phyloP scores from a whole-genome alignment of 2,797 vertebrate species.

The Orientallactaga sibirica region DNA sequence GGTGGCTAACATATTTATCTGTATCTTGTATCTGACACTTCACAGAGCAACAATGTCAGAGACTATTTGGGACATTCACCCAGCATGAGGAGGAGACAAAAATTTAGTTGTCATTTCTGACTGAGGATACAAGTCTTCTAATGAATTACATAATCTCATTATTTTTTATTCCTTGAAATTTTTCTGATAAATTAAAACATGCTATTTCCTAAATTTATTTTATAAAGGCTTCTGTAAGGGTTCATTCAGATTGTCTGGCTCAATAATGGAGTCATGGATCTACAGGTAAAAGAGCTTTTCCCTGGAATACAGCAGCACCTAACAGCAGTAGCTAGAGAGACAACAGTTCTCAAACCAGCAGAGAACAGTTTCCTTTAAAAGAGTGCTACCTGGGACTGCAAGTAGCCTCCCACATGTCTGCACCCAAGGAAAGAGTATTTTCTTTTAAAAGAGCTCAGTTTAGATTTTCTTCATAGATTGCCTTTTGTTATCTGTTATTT shows the following conservation, averaged over 20 bases:
- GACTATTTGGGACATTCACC: neutral
- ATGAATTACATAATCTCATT: neutral
- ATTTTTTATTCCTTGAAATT: constrained; percentile 5
- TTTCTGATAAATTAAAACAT: neutral
- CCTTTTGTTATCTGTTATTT: constrained; percentile 50
- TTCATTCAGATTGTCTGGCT: constrained; percentile 20
- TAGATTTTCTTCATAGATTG: constrained; percentile 4
- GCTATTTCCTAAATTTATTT: neutral
- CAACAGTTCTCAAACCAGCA: neutral
- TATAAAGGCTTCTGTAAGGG: neutral
- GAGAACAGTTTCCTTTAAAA: neutral
- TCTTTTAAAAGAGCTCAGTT: neutral
- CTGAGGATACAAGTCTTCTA: neutral
- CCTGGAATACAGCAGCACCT: neutral
- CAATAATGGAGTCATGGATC: neutral
- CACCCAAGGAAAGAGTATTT: constrained; percentile 27
- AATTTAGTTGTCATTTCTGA: neutral
- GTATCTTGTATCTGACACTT: neutral
- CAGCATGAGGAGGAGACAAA: constrained; percentile 19
- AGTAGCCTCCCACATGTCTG: neutral
- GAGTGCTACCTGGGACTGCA: neutral
- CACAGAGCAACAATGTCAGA: neutral
- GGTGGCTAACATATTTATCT: neutral
- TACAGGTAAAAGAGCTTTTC: neutral
- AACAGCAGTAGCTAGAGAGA: neutral